A percentile compares a stretch with the other conserved stretches of the same genome.
These are phyloP conservation scores for Fistularia tabacaria DNA, from an alignment of 2,797 vertebrate genomes.

Conservation along the genomic window DNA sequence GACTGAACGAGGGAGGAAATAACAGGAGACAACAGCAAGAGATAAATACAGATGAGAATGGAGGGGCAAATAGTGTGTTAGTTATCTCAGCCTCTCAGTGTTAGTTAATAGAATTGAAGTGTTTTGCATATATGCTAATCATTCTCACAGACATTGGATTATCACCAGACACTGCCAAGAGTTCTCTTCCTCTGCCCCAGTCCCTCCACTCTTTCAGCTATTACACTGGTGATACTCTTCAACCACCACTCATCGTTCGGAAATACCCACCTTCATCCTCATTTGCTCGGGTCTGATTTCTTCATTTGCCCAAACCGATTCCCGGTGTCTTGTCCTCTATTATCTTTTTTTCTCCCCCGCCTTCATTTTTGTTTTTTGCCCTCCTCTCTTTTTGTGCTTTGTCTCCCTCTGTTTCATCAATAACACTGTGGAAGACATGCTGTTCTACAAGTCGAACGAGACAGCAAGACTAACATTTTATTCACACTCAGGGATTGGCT, in stretches of 20 bases:
- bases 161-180: slow-evolving; percentile 58
- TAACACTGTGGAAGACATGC: slow-evolving; percentile 18
- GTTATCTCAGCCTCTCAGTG: slow-evolving; percentile 69
- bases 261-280: slow-evolving; percentile 6
- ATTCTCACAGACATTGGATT: slow-evolving; percentile 63
- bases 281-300: too few relatives aligned
- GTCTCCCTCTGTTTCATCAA: slow-evolving; percentile 19
- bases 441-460: slow-evolving; percentile 27
- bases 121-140: slow-evolving; percentile 82
- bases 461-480: slow-evolving; percentile 25
- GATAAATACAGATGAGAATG: slow-evolving; percentile 24
- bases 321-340: background rate
- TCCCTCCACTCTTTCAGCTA: slow-evolving; percentile 30
- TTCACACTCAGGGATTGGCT: slow-evolving; percentile 22
- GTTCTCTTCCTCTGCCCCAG: slow-evolving; percentile 35
- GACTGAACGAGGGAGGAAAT: background rate
- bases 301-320: background rate
- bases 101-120: slow-evolving; percentile 93
- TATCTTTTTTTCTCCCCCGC: background rate
- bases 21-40: slow-evolving; percentile 21
- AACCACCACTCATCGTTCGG: slow-evolving; percentile 23
- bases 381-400: background rate
- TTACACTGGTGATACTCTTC: slow-evolving; percentile 36
- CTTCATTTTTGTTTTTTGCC: background rate
- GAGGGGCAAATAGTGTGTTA: slow-evolving; percentile 30